Percentiles rank a stretch among this genome's conserved stretches.
These are phyloP conservation scores for Sweltsa coloradensis DNA, from an alignment of 1,140 invertebrate genomes.

Conservation along the genomic window DNA sequence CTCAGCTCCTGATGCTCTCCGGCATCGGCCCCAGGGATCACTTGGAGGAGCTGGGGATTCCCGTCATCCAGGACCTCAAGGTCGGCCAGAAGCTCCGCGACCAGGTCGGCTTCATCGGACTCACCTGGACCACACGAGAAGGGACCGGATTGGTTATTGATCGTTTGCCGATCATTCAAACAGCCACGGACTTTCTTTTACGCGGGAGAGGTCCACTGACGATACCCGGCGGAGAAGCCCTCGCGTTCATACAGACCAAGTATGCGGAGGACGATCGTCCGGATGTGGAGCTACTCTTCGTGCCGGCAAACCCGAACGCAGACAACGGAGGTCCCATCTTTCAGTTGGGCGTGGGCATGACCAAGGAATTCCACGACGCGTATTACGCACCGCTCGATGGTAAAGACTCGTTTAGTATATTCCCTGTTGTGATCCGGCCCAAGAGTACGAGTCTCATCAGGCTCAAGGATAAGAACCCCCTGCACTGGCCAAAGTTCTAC, in stretches of 20 bases:
- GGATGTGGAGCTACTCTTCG: neutral
- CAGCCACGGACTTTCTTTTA: constrained; percentile 30
- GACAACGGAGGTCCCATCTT: neutral
- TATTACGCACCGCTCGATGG: constrained; percentile 67
- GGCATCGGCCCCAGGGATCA: constrained; percentile 50
- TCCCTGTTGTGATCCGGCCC: constrained; percentile 65
- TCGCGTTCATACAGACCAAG: constrained; percentile 31
- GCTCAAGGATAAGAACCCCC: constrained; percentile 66
- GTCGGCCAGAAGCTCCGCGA: too few species aligned
- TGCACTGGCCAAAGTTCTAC: constrained; percentile 72
- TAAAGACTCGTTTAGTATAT: constrained; percentile 69
- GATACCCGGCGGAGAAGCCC: constrained; percentile 26
- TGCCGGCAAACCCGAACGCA: neutral
- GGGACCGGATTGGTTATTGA: too few species aligned
- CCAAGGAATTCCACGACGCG: constrained; percentile 55
- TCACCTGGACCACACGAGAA: too few species aligned
- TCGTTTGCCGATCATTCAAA: too few species aligned
- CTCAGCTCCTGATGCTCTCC: constrained; percentile 74
- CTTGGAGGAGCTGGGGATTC: neutral
- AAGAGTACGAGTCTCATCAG: constrained; percentile 69
- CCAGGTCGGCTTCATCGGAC: too few species aligned
- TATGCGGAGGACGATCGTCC: too few species aligned
- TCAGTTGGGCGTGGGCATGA: neutral
- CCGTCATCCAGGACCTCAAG: too few species aligned
- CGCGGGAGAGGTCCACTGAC: constrained; percentile 31